Base-by-base conservation (phyloP, 2,888 invertebrate species). In the Macrophya alboannulata region DNA sequence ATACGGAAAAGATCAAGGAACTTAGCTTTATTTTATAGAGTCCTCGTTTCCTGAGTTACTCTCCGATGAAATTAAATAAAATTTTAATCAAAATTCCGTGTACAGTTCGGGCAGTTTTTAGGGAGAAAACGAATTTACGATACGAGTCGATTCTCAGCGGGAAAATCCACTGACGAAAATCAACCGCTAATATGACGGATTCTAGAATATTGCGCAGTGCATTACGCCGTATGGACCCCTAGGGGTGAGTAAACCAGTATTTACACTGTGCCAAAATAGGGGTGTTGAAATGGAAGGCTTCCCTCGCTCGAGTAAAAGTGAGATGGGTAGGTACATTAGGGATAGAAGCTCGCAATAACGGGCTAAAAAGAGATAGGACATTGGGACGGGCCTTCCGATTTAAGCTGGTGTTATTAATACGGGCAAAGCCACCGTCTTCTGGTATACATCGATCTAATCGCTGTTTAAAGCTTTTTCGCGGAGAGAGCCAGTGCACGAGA, bases 321-420 rank as follows among this genome's bases (percentile, higher is more conserved):
- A 55, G 55, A 77, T 37, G 12, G 77, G 45, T 31, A 45, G 10
- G 72, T 43, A 74, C 10, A 15, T 25, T 37, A 15, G 17, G 68
- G 17, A 21, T 12, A 12, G 37, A 25, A 37, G 68, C 12, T 21
- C 8, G 45, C 21, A 74, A 74, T 74, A 74, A 74, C 45, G 74
- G 74, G 48, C 10, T 4, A 43, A 48, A 55, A 77, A 77, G 77
- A 77, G 31, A 37, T 37, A 31, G 17, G 21, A 77, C 55, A 55
- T 51, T 43, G 77, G 55, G 17, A 31, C 31, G 40, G 37, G 77
- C 37, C 55, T 55, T 77, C 17, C 55, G 55, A 15, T 31, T 77
- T 55, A 77, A 77, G 77, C 77, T 55, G 51, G 77, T 31, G 77
- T 77, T 77, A 77, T 77, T 77, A 77, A 77, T 51, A 77, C 77